Base-by-base conservation (phyloP, 2,888 invertebrate species). In the Acrobasis suavella region DNA sequence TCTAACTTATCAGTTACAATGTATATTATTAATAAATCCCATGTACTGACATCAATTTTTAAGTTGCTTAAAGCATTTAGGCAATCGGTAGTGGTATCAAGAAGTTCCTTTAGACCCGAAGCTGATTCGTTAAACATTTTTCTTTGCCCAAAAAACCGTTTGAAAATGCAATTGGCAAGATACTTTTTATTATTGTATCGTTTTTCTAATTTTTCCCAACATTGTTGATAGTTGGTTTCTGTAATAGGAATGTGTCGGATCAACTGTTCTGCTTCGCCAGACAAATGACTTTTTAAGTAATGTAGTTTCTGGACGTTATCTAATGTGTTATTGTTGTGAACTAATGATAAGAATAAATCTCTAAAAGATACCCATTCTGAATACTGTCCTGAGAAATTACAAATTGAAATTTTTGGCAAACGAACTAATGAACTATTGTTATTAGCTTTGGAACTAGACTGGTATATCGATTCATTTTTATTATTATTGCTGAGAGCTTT, bases 1-100 rank as follows among this genome's bases (percentile, higher is more conserved):
- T 62, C 62, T 7, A 62, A 50, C 16, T 62, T 62, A 9, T 32
- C 16, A 0, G 37, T 37, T 15, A 62, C 9, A 37, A 62, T 55
- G 17, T 62, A 10, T 49, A 62, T 55, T 37, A 62, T 55, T 16
- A 55, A 46, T 37, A 55, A 37, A 10, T 62, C 62, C 62, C 62
- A 62, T 15, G 46, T 49, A 5, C 2, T 50, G 2, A 62, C 49
- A 7, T 62, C 49, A 6, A 62, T 49, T 16, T 37, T n/a, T 9
- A 62, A 15, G n/a, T 62, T 54, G 5, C 37, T 46, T 22, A 62
- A 55, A 37, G 50, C 62, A 55, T 62, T 62, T 39, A 71, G 62
- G 60, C 69, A 71, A 49, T 73, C 70, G n/a, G n/a, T 58, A 10
- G 67, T 68, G 10, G 65, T 71, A 56, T 69, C 68, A 9, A 69